Conservation (phyloP, 2,113 vertebrate genomes). For the Cyanoramphus novaezelandiae region DNA sequence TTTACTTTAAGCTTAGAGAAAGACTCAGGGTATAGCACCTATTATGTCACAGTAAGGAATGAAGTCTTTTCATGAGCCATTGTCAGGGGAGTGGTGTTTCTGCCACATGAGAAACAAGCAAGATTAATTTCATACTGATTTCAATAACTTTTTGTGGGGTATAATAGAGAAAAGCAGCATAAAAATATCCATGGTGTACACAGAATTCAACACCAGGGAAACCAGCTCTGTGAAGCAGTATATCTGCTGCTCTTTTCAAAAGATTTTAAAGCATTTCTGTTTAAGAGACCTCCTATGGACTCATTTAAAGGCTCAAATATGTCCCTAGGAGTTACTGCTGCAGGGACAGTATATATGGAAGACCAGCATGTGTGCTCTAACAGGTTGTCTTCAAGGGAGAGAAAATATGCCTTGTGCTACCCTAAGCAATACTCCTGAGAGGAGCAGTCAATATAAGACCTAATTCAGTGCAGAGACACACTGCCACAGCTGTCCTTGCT, state of each 20-base stretch:
- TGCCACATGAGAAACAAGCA: constrained; percentile 40
- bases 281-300: constrained; percentile 45
- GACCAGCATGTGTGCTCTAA: neutral
- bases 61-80: constrained; percentile 17
- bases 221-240: constrained; percentile 10
- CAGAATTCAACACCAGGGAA: constrained; percentile 47
- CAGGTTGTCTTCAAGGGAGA: neutral
- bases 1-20: constrained; percentile 37
- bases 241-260: constrained; percentile 53
- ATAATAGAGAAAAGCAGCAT: constrained; percentile 57
- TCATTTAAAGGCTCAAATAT: constrained; percentile 25
- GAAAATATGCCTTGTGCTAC: neutral
- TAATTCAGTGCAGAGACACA: fast-evolving
- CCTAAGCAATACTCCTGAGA: neutral
- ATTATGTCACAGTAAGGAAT: constrained; percentile 31
- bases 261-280: constrained; percentile 53
- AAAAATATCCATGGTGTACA: neutral
- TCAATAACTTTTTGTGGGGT: constrained; percentile 34
- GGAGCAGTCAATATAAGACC: neutral
- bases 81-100: constrained; percentile 35
- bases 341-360: neutral
- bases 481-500: fast-evolving
- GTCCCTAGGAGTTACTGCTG: neutral
- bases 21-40: neutral
- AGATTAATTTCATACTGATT: constrained; percentile 70